Evolutionary conservation across 2,797 vertebrate genomes (phyloP).

Genomic region (Phoeniculus purpureus): DNA sequence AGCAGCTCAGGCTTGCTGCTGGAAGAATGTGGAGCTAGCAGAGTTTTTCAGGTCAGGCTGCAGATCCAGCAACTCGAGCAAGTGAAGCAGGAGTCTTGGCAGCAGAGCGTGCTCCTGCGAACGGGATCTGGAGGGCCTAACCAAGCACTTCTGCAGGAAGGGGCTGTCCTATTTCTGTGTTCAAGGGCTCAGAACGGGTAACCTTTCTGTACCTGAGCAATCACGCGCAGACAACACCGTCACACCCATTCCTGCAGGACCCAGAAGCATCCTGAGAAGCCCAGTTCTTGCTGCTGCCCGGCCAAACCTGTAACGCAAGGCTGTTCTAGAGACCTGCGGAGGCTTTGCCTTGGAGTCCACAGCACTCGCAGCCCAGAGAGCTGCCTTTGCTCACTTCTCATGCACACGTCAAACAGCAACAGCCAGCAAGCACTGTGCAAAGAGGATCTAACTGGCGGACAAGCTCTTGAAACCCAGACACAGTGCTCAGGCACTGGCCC

Average conservation of each 20-base stretch:
- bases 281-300: not conserved
- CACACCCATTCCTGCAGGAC: not conserved
- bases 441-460: not conserved
- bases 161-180: not conserved
- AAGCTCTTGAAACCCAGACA: not conserved
- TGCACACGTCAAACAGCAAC: not conserved
- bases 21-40: not conserved
- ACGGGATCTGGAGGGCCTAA: not conserved
- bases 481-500: not conserved
- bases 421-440: not conserved
- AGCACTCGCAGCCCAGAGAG: not conserved
- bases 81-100: not conserved
- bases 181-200: not conserved
- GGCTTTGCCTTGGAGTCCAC: slow-evolving; percentile 2
- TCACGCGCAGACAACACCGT: not conserved
- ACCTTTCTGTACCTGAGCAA: not conserved
- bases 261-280: not conserved
- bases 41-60: slow-evolving; percentile 32
- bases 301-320: not conserved
- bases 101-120: not conserved
- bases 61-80: not conserved
- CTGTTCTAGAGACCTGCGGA: not conserved
- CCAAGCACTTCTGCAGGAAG: not conserved
- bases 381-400: not conserved
- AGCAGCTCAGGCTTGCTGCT: slow-evolving; percentile 13